These are phyloP conservation scores for Acleris sparsana DNA, from an alignment of 2,888 invertebrate genomes.

Conservation along the genomic window DNA sequence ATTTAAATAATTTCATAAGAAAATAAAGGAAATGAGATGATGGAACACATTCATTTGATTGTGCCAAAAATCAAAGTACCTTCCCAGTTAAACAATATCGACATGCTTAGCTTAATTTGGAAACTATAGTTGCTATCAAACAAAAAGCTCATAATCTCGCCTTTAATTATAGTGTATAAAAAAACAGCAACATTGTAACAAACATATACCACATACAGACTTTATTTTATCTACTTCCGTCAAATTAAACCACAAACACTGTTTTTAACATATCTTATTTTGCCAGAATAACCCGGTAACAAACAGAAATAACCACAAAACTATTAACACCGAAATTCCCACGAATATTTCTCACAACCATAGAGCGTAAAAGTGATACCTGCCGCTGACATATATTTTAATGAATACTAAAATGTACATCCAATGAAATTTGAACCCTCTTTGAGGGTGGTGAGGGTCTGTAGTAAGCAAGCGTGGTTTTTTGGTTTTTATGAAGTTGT, in stretches of 20 bases:
- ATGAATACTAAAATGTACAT: neutral
- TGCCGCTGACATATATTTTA: slow-evolving; percentile 36
- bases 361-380: slow-evolving; percentile 46
- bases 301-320: slow-evolving; percentile 14
- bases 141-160: too few relatives aligned
- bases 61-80: too few relatives aligned
- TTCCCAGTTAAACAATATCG: too few relatives aligned
- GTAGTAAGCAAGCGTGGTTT: neutral
- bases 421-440: slow-evolving; percentile 29
- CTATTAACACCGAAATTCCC: slow-evolving; percentile 34
- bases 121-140: too few relatives aligned
- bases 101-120: too few relatives aligned
- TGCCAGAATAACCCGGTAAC: neutral
- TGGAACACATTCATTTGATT: too few relatives aligned
- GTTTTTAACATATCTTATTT: neutral
- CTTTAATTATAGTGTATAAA: too few relatives aligned
- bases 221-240: neutral
- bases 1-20: too few relatives aligned
- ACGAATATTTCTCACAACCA: slow-evolving; percentile 42
- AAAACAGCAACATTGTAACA: too few relatives aligned
- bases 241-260: neutral
- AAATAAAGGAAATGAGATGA: too few relatives aligned
- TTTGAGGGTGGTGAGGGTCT: neutral
- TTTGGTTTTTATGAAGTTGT: neutral
- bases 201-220: too few relatives aligned